A percentile compares a stretch with the other conserved stretches of the same genome.
These are phyloP conservation scores for Hypotaenidia philippensis DNA, from an alignment of 2,797 vertebrate genomes.

Conservation along the genomic window DNA sequence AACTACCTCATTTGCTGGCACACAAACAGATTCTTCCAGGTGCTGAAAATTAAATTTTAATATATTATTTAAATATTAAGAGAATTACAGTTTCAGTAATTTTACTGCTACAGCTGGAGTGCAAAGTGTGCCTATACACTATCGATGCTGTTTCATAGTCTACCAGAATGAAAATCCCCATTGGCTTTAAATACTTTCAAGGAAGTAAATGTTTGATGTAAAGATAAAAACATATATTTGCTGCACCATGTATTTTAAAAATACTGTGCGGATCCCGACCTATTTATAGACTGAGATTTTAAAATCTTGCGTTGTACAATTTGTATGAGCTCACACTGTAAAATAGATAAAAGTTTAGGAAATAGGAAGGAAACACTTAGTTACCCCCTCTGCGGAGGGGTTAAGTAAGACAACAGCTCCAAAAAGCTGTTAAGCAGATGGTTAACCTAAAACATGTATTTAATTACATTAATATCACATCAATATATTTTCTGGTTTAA, in stretches of 20 bases:
- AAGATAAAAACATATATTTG: background rate
- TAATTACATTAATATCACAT: background rate
- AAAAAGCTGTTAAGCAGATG: background rate
- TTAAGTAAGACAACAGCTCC: background rate
- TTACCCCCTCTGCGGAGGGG: background rate
- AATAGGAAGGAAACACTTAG: background rate
- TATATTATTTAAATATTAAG: slow-evolving; percentile 93
- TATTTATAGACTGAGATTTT: background rate
- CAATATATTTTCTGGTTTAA: slow-evolving; percentile 7
- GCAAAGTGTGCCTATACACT: slow-evolving; percentile 32
- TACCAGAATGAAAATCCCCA: slow-evolving; percentile 47
- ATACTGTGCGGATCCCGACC: background rate
- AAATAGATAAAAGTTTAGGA: background rate
- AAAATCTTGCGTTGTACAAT: background rate
- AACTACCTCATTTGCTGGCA: slow-evolving; percentile 84
- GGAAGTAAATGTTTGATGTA: slow-evolving; percentile 40
- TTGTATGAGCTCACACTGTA: background rate
- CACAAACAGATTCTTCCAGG: slow-evolving; percentile 86
- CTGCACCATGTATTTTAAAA: background rate
- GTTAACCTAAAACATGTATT: slow-evolving; percentile 10
- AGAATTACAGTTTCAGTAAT: slow-evolving; percentile 84
- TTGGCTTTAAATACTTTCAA: slow-evolving; percentile 40
- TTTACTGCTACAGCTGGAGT: slow-evolving; percentile 83
- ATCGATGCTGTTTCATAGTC: background rate
- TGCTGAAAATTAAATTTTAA: slow-evolving; percentile 92